Conservation (phyloP, 2,113 vertebrate species). For the Phaethornis superciliosus region DNA sequence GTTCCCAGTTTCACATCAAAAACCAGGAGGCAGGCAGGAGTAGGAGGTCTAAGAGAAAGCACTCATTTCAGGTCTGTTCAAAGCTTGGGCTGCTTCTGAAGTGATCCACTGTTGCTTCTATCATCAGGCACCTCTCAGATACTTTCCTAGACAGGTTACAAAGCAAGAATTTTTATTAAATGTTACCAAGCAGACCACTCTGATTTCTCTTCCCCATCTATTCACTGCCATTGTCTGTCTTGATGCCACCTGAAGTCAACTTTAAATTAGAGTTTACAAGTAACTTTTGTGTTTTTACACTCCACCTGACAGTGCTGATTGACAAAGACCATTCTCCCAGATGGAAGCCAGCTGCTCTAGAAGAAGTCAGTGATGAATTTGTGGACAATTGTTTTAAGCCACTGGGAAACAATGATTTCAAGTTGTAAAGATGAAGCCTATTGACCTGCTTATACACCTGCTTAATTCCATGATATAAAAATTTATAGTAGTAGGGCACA, state of each 20-base stretch:
- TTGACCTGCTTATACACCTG: not conserved
- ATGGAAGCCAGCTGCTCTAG: constrained; percentile 87
- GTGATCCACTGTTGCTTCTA: not conserved
- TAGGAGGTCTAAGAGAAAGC: not conserved
- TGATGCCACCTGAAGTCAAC: not conserved
- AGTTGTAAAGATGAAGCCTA: constrained; percentile 68
- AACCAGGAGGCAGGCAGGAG: not conserved
- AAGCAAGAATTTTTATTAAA: not conserved
- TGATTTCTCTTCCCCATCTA: not conserved
- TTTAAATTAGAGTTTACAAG: not conserved
- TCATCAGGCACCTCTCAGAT: not conserved
- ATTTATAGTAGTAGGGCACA: not conserved
- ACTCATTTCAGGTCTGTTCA: not conserved
- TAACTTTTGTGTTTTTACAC: not conserved
- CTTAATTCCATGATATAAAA: not conserved
- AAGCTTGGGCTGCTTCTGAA: not conserved
- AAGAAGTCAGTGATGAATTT: constrained; percentile 83
- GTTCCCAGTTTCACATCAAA: not conserved
- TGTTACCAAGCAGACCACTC: not conserved
- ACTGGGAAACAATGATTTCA: constrained; percentile 85
- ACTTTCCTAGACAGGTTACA: not conserved
- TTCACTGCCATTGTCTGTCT: not conserved
- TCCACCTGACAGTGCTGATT: constrained; percentile 82
- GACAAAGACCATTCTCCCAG: constrained; percentile 90
- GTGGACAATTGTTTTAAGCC: constrained; percentile 85